phyloP scores from a whole-genome alignment of 2,888 invertebrate genomes.

The Ichneumoninae sp. region DNA sequence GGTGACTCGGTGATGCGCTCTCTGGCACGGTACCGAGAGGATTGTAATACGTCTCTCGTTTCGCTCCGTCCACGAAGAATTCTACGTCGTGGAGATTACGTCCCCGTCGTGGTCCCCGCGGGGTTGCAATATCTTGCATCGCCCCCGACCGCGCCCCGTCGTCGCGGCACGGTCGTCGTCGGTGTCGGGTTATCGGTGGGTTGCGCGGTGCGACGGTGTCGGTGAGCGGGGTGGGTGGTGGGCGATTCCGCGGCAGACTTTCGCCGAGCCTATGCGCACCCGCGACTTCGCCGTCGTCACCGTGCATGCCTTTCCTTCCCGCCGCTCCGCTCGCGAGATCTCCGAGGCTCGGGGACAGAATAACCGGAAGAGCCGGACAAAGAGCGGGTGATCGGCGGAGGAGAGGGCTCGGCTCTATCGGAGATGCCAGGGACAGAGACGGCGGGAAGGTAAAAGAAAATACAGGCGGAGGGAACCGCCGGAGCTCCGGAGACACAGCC shows the following conservation, averaged over 20 bases:
- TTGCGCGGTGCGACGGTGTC: not conserved
- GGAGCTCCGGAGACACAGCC: conserved; percentile 65
- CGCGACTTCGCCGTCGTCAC: conserved; percentile 51
- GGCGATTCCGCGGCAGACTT: conserved; percentile 33
- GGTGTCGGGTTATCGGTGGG: conserved; percentile 2
- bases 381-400: conserved; percentile 45
- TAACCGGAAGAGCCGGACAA: conserved; percentile 49
- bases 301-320: conserved; percentile 55
- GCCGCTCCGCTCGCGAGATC: conserved; percentile 16
- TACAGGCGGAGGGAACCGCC: conserved; percentile 49
- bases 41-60: conserved; percentile 83
- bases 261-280: conserved; percentile 39
- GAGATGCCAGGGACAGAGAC: conserved; percentile 40
- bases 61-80: conserved; percentile 62
- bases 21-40: conserved; percentile 68
- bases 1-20: conserved; percentile 78
- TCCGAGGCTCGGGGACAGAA: conserved; percentile 25
- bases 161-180: conserved; percentile 2
- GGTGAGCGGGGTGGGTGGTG: not conserved
- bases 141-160: conserved; percentile 72
- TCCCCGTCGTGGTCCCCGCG: conserved; percentile 82
- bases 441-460: conserved; percentile 45
- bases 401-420: conserved; percentile 39
- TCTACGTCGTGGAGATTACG: conserved; percentile 83
- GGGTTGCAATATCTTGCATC: conserved; percentile 85